A percentile compares a stretch with the other conserved stretches of the same genome.
These are phyloP conservation scores for Brachionus angularis DNA, from an alignment of 1,140 invertebrate species.

Conservation along the genomic window DNA sequence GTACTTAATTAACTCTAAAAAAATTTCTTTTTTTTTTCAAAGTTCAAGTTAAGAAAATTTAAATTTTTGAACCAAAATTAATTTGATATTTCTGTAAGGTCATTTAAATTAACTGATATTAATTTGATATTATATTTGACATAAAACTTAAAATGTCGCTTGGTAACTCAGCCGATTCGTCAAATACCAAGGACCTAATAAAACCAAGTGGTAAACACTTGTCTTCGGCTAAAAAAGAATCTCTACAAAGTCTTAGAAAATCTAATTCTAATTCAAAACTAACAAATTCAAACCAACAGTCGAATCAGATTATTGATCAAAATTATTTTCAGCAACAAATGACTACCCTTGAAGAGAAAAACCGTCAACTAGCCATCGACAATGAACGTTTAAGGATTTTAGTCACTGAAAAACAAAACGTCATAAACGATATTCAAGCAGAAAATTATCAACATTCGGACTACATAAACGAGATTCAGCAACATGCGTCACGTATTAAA, in stretches of 20 bases:
- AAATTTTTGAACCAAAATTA: too few relatives aligned
- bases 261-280: background rate
- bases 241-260: background rate
- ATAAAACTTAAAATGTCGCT: too few relatives aligned
- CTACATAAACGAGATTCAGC: constrained; percentile 1
- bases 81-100: too few relatives aligned
- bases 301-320: too few relatives aligned
- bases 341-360: background rate
- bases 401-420: constrained; percentile 14
- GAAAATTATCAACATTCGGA: constrained; percentile 15
- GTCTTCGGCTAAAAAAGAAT: constrained; percentile 23
- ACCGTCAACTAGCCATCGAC: background rate
- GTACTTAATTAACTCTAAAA: too few relatives aligned
- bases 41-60: too few relatives aligned
- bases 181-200: too few relatives aligned
- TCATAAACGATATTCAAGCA: background rate
- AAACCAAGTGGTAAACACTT: constrained; percentile 5
- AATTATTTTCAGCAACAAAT: background rate
- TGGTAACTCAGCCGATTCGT: too few relatives aligned
- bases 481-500: background rate
- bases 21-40: too few relatives aligned
- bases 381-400: background rate
- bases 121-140: too few relatives aligned
- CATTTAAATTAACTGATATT: too few relatives aligned
- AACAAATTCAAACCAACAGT: background rate